Evolutionary conservation across 2,113 vertebrate genomes (phyloP), one percentile per base, ranked within the genome.

Genomic region (Alligator mississippiensis): DNA sequence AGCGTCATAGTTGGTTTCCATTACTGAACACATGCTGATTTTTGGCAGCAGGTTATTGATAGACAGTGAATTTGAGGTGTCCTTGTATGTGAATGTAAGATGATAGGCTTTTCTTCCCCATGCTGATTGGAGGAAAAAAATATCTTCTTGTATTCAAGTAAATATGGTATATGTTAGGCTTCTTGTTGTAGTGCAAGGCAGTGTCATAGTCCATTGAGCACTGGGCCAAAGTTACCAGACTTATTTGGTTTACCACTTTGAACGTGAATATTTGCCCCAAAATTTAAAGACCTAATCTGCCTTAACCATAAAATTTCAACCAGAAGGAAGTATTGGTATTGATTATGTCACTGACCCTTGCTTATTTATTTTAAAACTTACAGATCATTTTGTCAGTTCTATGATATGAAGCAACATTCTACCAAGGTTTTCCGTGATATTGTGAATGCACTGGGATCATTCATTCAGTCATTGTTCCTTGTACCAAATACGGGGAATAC

Each of bases 381-480:
- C 95, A 99, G 99, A 86, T 99, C 99, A 3, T 99, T 99, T 96
- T 99, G 99, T 94, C 99, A 99, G 91, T 99, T 99, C 0, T 99
- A 99, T 77, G 99, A 99, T 96, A 99, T 99, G 99, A 99, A 99
- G 95, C 99, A 98, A 85, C 99, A 99, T 98, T 99, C 99, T 93
- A 99, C 99, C 83, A 99, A 99, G 97, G 99, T 99, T 88, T 99
- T 99, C 95, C 98, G 99, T 96, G 99, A 99, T 96, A 99, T 99
- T 61, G 99, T 99, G 92, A 99, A 99, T 76, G 99, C 99, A 2
- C 93, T 99, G 86, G 99, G 99, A 15, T 99, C 99, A 96, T 99
- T 99, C 93, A 99, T 99, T 94, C 99, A 99, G 97, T 99, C 99
- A 3, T 98, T 99, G 3, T 99, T 99, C 97, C 99, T 99, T 85